Evolutionary conservation across 2,797 vertebrate genomes (phyloP).

Genomic region (Phrynocephalus forsythii): DNA sequence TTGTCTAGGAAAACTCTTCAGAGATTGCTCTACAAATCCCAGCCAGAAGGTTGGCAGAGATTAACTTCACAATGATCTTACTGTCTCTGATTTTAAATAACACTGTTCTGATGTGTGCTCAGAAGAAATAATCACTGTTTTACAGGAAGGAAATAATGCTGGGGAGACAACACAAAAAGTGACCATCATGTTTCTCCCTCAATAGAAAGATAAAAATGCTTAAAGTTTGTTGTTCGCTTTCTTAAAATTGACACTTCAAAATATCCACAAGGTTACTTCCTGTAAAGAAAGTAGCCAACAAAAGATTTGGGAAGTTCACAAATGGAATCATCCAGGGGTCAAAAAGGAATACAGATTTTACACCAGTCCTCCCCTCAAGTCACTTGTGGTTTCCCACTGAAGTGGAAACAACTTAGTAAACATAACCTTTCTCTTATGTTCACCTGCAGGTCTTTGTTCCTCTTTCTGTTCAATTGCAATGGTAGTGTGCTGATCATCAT

Average conservation of each 20-base stretch:
- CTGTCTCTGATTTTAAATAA: conserved; percentile 48
- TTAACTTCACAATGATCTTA: conserved; percentile 36
- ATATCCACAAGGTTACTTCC: not conserved
- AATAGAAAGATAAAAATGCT: not conserved
- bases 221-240: not conserved
- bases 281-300: not conserved
- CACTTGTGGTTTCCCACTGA: not conserved
- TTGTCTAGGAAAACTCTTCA: conserved; percentile 63
- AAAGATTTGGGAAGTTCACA: not conserved
- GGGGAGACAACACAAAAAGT: conserved; percentile 27
- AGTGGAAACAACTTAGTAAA: not conserved
- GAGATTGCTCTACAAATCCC: conserved; percentile 64
- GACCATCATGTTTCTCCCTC: not conserved
- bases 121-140: conserved; percentile 46
- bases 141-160: conserved; percentile 38
- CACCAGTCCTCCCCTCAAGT: not conserved
- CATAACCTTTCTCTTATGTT: not conserved
- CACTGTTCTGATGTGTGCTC: conserved; percentile 55
- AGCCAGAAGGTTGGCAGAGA: conserved; percentile 46
- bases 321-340: not conserved
- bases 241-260: not conserved
- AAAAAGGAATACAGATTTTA: not conserved
- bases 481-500: too few species aligned
- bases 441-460: not conserved
- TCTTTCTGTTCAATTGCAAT: not conserved